phyloP scores from a whole-genome alignment of 1,140 invertebrate genomes.

The Ridgeia piscesae region DNA sequence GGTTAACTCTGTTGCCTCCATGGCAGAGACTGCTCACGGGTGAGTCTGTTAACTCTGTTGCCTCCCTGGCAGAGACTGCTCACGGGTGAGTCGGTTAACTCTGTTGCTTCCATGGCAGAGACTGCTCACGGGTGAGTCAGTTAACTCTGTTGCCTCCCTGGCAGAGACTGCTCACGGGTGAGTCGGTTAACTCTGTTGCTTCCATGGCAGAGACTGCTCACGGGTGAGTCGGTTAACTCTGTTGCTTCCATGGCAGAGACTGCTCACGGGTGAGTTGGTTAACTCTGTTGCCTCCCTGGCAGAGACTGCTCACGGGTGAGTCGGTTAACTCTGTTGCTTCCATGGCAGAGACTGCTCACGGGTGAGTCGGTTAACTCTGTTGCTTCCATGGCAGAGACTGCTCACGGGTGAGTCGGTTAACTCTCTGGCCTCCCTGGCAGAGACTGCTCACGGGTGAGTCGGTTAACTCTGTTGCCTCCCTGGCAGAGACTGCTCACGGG shows the following conservation, averaged over 20 bases:
- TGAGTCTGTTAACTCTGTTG: background rate
- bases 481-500: no score
- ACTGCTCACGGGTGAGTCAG: no score
- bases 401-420: no score
- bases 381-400: no score
- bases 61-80: no score
- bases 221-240: no score
- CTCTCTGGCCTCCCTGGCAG: slow-evolving; percentile 12
- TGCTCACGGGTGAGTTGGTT: slow-evolving; percentile 59
- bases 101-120: no score
- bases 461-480: no score
- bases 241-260: slow-evolving; percentile 14
- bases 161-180: slow-evolving; percentile 77
- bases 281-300: no score
- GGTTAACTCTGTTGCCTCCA: slow-evolving; percentile 14
- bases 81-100: no score
- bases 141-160: slow-evolving; percentile 78
- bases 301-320: no score
- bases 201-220: no score
- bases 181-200: background rate
- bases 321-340: slow-evolving; percentile 65
- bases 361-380: background rate
- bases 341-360: slow-evolving; percentile 82
- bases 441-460: slow-evolving; percentile 59
- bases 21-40: slow-evolving; percentile 58